Evolutionary conservation across 2,113 vertebrate genomes (phyloP), one percentile per base, ranked within the genome.

Genomic region (Sphyrna mokarran): DNA sequence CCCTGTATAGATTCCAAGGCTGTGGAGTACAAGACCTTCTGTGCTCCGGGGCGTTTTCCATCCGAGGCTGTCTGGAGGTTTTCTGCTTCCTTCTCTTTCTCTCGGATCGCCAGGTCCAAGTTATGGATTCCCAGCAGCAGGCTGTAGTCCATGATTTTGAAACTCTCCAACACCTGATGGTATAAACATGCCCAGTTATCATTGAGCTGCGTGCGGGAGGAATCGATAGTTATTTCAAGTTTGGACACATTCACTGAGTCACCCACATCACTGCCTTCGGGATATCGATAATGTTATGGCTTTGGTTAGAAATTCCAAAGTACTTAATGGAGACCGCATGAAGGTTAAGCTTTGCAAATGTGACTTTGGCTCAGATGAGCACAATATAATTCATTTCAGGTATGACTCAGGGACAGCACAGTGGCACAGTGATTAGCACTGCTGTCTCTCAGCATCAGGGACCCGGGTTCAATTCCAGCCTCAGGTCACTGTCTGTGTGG

Each of bases 131-230:
- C 99, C 96, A 99, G 97, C 96, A 99, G 97, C 96, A 99, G 97
- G 96, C 99, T 99, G 97, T 99, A 99, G 97, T 99, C 99, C 99
- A 99, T 99, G 96, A 99, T 99, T 97, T 99, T 99, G 97, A 99
- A 99, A 96, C 99, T 99, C 97, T 99, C 99, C 96, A 99, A 97
- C 61, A 99, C 99, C 99, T 99, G 96, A 29, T 0, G 11, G 20
- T 94, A 95, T 95, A 95, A 96, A 96, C 96, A 96, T 78, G 95
- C 95, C 80, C 2, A 95, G 63, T 70, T 37, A 95, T 66, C 1
- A 85, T 58, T n/a, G 9, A n/a, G 58, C n/a, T 68, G 37, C 23
- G 48, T 54, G 48, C 48, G 48, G 72, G 23, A 70, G 22, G 14
- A 95, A 76, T 95, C 68, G 54, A 72, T 72, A 48, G 68, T 29